Base-by-base conservation (phyloP, 2,113 vertebrate genomes). In the Mirza zaza region DNA sequence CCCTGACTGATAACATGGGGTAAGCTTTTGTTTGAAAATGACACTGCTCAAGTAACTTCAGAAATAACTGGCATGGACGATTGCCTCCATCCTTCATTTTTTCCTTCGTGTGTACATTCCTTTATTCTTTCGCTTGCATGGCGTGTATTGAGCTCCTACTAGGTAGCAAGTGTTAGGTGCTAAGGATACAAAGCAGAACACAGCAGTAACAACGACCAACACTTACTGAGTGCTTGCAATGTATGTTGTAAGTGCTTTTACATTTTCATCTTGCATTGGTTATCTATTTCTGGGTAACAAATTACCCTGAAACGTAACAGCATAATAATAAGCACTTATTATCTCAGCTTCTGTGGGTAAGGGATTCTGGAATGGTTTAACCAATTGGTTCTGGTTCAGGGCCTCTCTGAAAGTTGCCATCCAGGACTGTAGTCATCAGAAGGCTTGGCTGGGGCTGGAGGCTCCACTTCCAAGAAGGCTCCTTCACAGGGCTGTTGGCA, bases 21-120 rank as follows among this genome's bases (percentile, higher is more conserved):
- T 59, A 34, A 86, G 36, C 80, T 93, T 85, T 91, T 59, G 25
- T 87, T 87, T 91, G 83, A 77, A 96, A 94, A 68, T 52, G 29
- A 77, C 42, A 61, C 91, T 77, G 21, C 34, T 68, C 95, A 80
- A 80, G 36, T 93, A 93, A 86, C 45, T 67, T 90, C 73, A 81
- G 81, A 80, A 96, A 93, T 11, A 29, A 67, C 27, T 75, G 61
- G 68, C 27, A 61, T n/a, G 34, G 39, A 61, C 65, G 29, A 90
- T 55, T 73, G 65, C 36, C 25, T 75, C 42, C 57, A 67, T 5
- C 20, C 45, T 90, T 90, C 67, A 67, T 65, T 90, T 85, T 85
- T 85, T 73, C 80, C 55, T 87, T 59, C 67, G 36, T 80, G 23
- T 36, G 39, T 45, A 55, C 10, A 21, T 81, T 34, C 15, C 59